phyloP scores from a whole-genome alignment of 1,140 invertebrate genomes.

The Drosophila novamexicana region DNA sequence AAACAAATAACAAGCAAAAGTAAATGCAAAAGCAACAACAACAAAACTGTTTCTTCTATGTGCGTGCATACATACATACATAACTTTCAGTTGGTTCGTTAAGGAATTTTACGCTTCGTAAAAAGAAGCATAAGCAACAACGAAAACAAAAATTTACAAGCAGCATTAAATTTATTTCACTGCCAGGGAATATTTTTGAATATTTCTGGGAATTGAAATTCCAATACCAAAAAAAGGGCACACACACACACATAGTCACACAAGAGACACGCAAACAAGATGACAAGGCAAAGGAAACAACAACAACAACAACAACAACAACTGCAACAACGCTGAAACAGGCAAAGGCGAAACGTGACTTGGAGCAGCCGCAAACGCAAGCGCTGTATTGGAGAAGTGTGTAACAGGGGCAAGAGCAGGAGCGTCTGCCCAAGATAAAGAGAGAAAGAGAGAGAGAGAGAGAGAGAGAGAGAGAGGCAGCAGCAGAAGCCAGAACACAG shows the following conservation, averaged over 20 bases:
- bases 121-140: constrained; percentile 49
- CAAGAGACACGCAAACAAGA: constrained; percentile 71
- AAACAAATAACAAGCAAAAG: constrained; percentile 70
- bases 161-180: constrained; percentile 79
- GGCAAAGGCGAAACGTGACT: constrained; percentile 68
- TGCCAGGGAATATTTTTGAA: constrained; percentile 79
- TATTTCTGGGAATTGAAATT: constrained; percentile 79
- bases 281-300: constrained; percentile 74
- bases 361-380: constrained; percentile 40
- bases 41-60: constrained; percentile 43
- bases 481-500: constrained; percentile 9
- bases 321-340: constrained; percentile 30
- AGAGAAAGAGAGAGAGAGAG: constrained; percentile 4
- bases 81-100: constrained; percentile 78
- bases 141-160: constrained; percentile 59
- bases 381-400: neutral
- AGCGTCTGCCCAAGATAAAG: constrained; percentile 8
- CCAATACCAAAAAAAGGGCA: constrained; percentile 52
- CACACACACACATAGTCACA: constrained; percentile 18
- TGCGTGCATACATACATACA: constrained; percentile 53
- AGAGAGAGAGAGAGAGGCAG: constrained; percentile 14
- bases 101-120: constrained; percentile 80
- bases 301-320: constrained; percentile 47
- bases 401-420: constrained; percentile 15
- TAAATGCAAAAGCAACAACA: constrained; percentile 38